phyloP scores from a whole-genome alignment of 2,888 invertebrate species.

The Frankliniella fusca region DNA sequence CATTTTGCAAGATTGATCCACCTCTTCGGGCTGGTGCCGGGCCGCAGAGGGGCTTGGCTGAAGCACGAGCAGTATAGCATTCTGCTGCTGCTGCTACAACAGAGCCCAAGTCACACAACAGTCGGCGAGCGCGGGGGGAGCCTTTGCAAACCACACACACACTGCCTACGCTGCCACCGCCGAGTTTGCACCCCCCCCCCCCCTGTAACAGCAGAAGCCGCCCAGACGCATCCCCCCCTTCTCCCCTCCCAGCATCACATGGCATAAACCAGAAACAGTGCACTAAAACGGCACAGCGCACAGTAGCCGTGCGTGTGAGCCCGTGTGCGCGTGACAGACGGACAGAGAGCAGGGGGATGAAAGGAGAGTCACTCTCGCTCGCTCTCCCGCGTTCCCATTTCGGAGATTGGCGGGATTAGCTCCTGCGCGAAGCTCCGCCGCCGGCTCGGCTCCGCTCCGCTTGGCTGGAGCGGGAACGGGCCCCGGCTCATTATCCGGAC shows the following conservation, averaged over 20 bases:
- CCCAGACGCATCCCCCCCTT: neutral
- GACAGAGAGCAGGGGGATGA: too few species aligned
- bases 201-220: neutral
- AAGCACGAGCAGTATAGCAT: too few species aligned
- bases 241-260: neutral
- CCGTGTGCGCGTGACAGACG: too few species aligned
- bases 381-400: neutral
- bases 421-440: neutral
- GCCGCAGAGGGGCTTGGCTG: too few species aligned
- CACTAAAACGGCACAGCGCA: neutral
- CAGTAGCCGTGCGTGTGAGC: neutral
- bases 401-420: slow-evolving; percentile 20
- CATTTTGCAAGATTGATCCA: too few species aligned
- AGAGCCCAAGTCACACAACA: too few species aligned
- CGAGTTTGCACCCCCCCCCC: neutral
- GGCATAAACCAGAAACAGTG: slow-evolving; percentile 26
- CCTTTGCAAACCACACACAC: too few species aligned
- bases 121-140: too few species aligned
- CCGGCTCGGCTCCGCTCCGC: neutral
- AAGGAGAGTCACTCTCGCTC: too few species aligned
- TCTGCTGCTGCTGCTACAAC: too few species aligned
- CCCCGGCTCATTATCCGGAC: slow-evolving; percentile 7
- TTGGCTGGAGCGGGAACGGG: neutral
- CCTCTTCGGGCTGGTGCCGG: too few species aligned
- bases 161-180: too few species aligned